Conservation (phyloP, 2,113 vertebrate species). For the Murina feae region DNA sequence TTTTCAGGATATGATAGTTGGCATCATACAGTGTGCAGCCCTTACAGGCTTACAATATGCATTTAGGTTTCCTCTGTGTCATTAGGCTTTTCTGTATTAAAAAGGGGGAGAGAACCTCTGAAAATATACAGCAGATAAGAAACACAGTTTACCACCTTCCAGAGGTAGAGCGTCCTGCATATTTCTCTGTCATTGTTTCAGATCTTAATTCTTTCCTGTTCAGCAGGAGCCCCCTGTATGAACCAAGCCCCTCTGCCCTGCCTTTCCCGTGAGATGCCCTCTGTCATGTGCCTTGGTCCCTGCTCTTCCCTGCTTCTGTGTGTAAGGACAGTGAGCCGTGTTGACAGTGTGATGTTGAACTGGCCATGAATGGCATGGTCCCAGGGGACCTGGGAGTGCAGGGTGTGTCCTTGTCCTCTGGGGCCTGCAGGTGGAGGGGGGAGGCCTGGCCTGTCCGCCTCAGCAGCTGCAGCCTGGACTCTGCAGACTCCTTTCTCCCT, state of each 20-base stretch:
- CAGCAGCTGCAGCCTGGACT: not conserved
- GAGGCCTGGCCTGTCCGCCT: not conserved
- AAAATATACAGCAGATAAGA: not conserved
- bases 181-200: not conserved
- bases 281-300: not conserved
- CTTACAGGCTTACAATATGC: not conserved
- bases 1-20: not conserved
- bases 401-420: not conserved
- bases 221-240: not conserved
- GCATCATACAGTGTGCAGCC: not conserved
- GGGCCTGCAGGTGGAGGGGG: not conserved
- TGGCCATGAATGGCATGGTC: not conserved
- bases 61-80: not conserved
- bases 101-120: not conserved
- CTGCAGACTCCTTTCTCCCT: not conserved
- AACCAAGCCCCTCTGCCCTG: not conserved
- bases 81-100: not conserved
- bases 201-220: not conserved
- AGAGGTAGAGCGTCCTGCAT: not conserved
- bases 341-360: not conserved
- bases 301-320: not conserved
- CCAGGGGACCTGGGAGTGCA: not conserved
- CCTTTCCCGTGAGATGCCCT: not conserved
- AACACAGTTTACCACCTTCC: not conserved
- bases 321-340: not conserved